Conservation (phyloP, 2,113 vertebrate species). For the Eclectus roratus region DNA sequence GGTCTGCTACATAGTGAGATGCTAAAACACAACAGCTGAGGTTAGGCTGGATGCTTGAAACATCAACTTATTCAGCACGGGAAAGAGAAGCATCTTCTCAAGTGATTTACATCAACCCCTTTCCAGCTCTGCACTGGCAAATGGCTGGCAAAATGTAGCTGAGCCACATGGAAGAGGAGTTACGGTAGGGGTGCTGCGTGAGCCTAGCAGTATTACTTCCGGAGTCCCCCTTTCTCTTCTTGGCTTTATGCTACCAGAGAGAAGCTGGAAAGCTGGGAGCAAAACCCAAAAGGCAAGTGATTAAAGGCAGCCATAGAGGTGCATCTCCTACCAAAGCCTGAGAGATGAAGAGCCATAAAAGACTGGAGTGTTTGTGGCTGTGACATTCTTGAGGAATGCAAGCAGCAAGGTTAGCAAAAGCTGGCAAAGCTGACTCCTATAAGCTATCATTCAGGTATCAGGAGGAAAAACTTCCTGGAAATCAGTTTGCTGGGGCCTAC, state of each 20-base stretch:
- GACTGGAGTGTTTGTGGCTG: neutral
- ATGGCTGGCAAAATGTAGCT: neutral
- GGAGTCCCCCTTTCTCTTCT: neutral
- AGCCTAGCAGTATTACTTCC: neutral
- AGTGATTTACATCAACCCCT: neutral
- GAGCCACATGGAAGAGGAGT: neutral
- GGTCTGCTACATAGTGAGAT: neutral
- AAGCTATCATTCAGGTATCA: neutral
- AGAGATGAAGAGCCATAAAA: neutral
- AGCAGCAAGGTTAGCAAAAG: neutral
- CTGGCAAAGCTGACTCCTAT: neutral
- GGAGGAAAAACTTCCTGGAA: neutral
- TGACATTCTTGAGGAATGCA: neutral
- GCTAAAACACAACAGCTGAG: neutral
- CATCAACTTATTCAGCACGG: neutral
- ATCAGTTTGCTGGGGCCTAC: neutral
- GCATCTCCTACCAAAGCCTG: neutral
- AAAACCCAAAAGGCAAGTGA: neutral
- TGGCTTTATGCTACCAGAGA: neutral
- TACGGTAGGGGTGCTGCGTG: fast-evolving
- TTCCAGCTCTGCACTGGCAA: neutral
- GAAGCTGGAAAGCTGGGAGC: neutral
- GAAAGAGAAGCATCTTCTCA: neutral
- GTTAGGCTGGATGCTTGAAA: neutral
- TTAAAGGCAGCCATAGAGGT: neutral